Evolutionary conservation across 2,797 vertebrate species (phyloP), one percentile per base, ranked within the genome.

Genomic region (Pseudocheirus occidentalis): DNA sequence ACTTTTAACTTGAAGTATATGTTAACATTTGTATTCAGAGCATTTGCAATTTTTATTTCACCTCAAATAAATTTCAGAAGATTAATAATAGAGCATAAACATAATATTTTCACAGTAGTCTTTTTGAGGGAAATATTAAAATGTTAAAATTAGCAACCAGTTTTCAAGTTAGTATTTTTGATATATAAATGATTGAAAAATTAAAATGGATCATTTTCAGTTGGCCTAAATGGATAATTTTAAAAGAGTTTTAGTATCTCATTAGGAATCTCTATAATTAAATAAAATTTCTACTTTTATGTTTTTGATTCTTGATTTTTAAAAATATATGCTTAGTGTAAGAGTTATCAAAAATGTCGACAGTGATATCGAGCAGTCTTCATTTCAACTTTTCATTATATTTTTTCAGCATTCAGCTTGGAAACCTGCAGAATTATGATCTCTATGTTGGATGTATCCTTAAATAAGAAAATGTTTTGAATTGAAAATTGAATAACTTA

Each of bases 351-450:
- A 92, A 95, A 96, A 93, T 96, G 92, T 95, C 7, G 92, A 59
- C 90, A 52, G 4, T 97, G 81, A 95, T 91, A 28, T 58, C 87
- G 34, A 46, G 9, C 50, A 96, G 21, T 93, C 4, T 95, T 53
- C 93, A 95, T 90, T 95, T 96, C 46, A 94, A 90, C 91, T 93
- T 95, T 96, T 96, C 13, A 94, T 94, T 98, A 81, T 93, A 57
- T 96, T 95, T 54, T 97, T 96, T n/a, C 98, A 99, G 99, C 99
- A 0, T 99, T 99, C 98, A 99, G 99, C 98, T 98, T 99, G 98
- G 99, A 99, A 95, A 99, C 99, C 0, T 99, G 99, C 98, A 98
- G 99, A 98, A 99, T 99, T 98, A 99, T 99, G 99, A 99, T 99
- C 57, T 99, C 99, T 14, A 99, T 99, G 99, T 98, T 99, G 53